A percentile compares a stretch with the other conserved stretches of the same genome.
These are phyloP conservation scores for Ectobius pallidus DNA, from an alignment of 2,888 invertebrate species.

Conservation along the genomic window DNA sequence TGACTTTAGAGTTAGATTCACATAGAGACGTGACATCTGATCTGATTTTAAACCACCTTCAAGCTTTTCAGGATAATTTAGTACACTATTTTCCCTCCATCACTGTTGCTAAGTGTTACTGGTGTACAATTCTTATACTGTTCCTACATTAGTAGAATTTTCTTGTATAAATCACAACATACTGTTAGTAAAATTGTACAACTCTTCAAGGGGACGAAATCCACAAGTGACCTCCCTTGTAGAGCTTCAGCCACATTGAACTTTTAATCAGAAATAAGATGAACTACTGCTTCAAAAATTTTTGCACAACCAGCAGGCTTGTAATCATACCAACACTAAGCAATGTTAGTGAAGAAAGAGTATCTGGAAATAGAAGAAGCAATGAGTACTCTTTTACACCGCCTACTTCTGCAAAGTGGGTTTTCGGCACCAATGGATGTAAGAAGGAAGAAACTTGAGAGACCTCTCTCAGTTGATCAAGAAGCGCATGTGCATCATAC, in stretches of 20 bases:
- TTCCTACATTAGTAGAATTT: not conserved
- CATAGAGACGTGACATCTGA: conserved; percentile 13
- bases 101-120: not conserved
- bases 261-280: not conserved
- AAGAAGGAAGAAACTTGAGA: not conserved
- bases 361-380: conserved; percentile 12
- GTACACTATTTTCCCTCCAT: conserved; percentile 14
- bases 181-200: no score
- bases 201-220: no score
- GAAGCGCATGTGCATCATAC: not conserved
- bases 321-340: no score
- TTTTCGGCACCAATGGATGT: conserved; percentile 7
- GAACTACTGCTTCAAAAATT: conserved; percentile 4
- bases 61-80: not conserved
- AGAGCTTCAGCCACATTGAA: conserved; percentile 5
- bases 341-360: conserved; percentile 18
- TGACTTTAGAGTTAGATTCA: conserved; percentile 5
- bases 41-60: not conserved
- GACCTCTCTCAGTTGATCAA: not conserved
- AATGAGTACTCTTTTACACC: not conserved
- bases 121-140: conserved; percentile 12
- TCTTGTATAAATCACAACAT: not conserved
- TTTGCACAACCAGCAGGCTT: no score
- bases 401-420: not conserved
- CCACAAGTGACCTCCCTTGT: no score